phyloP scores from a whole-genome alignment of 2,797 vertebrate genomes.

The Muraenolepis orangiensis region DNA sequence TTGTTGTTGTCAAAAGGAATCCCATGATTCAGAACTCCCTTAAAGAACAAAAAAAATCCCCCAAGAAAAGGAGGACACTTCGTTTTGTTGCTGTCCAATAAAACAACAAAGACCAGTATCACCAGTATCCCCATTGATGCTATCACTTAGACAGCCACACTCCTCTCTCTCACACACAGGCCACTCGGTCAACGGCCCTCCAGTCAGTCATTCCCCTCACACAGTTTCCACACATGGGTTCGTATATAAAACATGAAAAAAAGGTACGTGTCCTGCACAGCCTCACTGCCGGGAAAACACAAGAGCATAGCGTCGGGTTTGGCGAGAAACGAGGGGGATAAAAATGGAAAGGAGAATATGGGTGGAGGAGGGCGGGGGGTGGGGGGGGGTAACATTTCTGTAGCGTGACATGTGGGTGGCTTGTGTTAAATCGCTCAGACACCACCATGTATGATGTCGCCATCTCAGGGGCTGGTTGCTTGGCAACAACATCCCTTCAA shows the following conservation, averaged over 20 bases:
- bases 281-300: background rate
- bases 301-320: background rate
- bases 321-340: conserved; percentile 21
- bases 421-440: conserved; percentile 58
- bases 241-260: conserved; percentile 28
- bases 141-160: background rate
- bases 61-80: background rate
- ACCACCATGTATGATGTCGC: conserved; percentile 57
- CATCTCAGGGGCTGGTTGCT: conserved; percentile 54
- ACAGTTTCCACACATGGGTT: background rate
- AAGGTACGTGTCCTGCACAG: conserved; percentile 29
- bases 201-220: background rate
- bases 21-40: background rate
- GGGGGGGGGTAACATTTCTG: conserved; percentile 45
- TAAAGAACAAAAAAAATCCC: background rate
- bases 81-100: background rate
- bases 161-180: background rate
- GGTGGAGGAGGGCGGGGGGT: conserved; percentile 8
- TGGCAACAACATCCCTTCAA: conserved; percentile 63
- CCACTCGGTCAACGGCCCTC: too few species aligned
- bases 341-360: background rate
- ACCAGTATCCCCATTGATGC: background rate
- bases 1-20: background rate
- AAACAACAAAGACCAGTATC: background rate
- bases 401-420: conserved; percentile 60